phyloP scores from a whole-genome alignment of 2,888 invertebrate species.

The Bembecia ichneumoniformis region DNA sequence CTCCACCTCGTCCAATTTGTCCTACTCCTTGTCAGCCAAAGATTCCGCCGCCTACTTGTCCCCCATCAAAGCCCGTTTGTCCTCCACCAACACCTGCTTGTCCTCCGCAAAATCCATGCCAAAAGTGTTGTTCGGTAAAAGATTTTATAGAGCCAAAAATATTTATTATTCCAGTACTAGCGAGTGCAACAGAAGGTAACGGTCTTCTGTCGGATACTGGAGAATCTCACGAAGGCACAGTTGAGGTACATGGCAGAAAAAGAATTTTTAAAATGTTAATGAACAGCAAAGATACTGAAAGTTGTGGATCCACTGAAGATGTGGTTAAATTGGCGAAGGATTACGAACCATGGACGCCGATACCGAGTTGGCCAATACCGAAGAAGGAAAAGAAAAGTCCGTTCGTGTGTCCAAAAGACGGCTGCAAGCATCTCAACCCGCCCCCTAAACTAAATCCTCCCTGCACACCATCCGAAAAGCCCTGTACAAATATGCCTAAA shows the following conservation, averaged over 20 bases:
- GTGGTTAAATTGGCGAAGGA: constrained; percentile 20
- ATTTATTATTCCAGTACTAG: background rate
- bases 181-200: background rate
- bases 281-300: background rate
- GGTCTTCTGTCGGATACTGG: background rate
- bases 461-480: constrained; percentile 19
- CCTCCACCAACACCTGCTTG: constrained; percentile 9
- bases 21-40: constrained; percentile 14
- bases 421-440: constrained; percentile 26
- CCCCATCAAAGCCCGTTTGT: constrained; percentile 10
- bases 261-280: background rate
- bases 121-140: background rate
- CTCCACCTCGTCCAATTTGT: constrained; percentile 16
- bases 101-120: constrained; percentile 12
- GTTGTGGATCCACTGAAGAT: background rate
- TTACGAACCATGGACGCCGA: constrained; percentile 49
- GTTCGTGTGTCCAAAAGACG: constrained; percentile 34
- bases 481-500: constrained; percentile 32
- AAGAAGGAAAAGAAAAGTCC: constrained; percentile 19
- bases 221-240: background rate
- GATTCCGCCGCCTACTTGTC: constrained; percentile 1
- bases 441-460: constrained; percentile 20
- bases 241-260: background rate
- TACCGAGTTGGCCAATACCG: constrained; percentile 44
- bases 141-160: background rate